Evolutionary conservation across 1,140 invertebrate species (phyloP).

Genomic region (Drosophila guanche): DNA sequence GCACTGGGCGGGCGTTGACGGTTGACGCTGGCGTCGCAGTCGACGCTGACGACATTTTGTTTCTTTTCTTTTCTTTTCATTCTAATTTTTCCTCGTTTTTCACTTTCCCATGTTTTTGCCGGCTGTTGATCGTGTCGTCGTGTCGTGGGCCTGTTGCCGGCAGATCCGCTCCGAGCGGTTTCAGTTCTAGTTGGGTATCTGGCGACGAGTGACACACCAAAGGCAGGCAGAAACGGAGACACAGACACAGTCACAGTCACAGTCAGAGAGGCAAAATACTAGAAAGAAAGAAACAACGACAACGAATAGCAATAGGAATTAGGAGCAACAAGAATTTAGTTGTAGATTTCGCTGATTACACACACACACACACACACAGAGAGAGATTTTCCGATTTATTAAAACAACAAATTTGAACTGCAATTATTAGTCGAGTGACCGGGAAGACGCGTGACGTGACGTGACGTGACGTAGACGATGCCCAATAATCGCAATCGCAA

Average conservation of each 20-base stretch:
- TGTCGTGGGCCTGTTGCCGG: constrained; percentile 49
- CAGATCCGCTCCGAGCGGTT: constrained; percentile 41
- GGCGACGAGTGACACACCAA: constrained; percentile 73
- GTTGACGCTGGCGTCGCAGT: constrained; percentile 20
- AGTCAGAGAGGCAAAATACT: background rate
- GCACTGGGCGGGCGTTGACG: constrained; percentile 8
- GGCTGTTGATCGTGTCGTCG: constrained; percentile 40
- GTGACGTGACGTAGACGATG: constrained; percentile 65
- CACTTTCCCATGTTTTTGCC: constrained; percentile 53
- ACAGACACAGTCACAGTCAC: background rate
- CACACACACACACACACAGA: constrained; percentile 14
- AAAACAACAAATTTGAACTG: constrained; percentile 10
- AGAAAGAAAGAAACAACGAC: constrained; percentile 30
- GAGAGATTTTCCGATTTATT: constrained; percentile 1
- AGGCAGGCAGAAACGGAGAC: background rate
- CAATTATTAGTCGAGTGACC: constrained; percentile 20
- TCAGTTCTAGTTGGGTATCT: constrained; percentile 74
- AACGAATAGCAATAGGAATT: constrained; percentile 38
- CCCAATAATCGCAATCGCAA: constrained; percentile 81
- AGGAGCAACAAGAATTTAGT: constrained; percentile 27
- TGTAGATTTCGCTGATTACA: constrained; percentile 57
- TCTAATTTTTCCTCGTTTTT: constrained; percentile 6
- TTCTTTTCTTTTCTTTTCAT: constrained; percentile 16
- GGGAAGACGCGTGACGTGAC: constrained; percentile 1
- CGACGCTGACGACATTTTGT: constrained; percentile 27